These are phyloP conservation scores for Magallana gigas DNA, from an alignment of 1,140 invertebrate genomes.

Conservation along the genomic window DNA sequence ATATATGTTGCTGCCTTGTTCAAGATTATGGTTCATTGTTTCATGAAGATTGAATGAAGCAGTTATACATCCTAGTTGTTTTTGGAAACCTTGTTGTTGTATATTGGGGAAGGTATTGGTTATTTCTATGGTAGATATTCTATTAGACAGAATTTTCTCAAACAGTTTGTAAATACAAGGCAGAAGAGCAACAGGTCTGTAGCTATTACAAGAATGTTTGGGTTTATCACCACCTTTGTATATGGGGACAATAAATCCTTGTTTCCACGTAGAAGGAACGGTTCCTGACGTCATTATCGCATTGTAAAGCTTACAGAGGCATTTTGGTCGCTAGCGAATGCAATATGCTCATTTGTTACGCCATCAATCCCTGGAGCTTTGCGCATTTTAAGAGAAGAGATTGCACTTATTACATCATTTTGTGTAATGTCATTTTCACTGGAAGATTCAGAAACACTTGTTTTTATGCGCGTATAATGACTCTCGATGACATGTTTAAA, in stretches of 20 bases:
- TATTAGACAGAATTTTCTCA: constrained; percentile 43
- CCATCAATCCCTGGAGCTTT: constrained; percentile 16
- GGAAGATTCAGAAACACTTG: not conserved
- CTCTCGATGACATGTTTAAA: not conserved
- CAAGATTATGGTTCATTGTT: constrained; percentile 33
- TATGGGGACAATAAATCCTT: constrained; percentile 6
- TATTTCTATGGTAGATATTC: not conserved
- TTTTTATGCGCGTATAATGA: not conserved
- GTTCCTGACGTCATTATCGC: not conserved
- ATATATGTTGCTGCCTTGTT: constrained; percentile 43
- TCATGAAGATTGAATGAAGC: constrained; percentile 42
- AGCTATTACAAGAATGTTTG: constrained; percentile 22
- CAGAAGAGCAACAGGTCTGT: constrained; percentile 38
- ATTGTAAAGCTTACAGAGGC: constrained; percentile 27
- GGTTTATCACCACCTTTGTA: constrained; percentile 43
- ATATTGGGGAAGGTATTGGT: constrained; percentile 38
- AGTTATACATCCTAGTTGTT: constrained; percentile 32
- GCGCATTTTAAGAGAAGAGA: constrained; percentile 10
- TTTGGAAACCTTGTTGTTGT: constrained; percentile 47
- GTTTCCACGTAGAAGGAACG: constrained; percentile 27
- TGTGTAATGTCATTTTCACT: not conserved
- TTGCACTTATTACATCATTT: constrained; percentile 9
- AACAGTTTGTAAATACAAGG: constrained; percentile 39
- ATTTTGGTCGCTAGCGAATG: not conserved
- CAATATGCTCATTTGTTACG: constrained; percentile 37